Base-by-base conservation (phyloP, 2,797 vertebrate species). In the Lycodopsis pacificus region DNA sequence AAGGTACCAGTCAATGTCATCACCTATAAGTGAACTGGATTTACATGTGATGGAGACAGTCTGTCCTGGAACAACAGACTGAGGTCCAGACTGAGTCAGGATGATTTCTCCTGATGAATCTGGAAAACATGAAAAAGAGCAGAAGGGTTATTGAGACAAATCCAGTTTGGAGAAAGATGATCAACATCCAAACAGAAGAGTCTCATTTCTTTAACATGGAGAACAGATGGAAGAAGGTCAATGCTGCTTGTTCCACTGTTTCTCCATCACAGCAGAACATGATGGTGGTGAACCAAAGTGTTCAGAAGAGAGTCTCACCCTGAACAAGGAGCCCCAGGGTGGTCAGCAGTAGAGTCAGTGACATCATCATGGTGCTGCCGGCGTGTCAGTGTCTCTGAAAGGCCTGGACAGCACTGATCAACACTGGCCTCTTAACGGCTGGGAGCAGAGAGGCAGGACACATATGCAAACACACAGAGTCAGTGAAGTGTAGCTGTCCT, bases 301-400 rank as follows among this genome's bases (percentile, higher is more conserved):
- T 25, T 25, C 25, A 25, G 25, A 25, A 25, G 25, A 25, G 25
- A 25, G 25, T 25, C 25, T 25, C 25, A 25, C 25, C 25, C 25
- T 25, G 25, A 25, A 25, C 25, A 25, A 25, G 25, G 25, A 25
- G 25, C 25, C 25, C 25, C 25, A 25, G 25, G 25, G 25, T 25
- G 20, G 59, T 61, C 71, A 82, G 80, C 75, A 82, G 75, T 54
- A 74, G 66, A 77, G 32, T 32, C 32, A 32, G 32, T 32, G 32
- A 53, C 66, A 66, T 83, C 76, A 74, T 82, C 65, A 54, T 71
- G 61, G 54, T 81, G 56, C 48, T 81, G 69, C 40, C 34, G 56
- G 69, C 38, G 57, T 69, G 65, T 75, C 57, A 57, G 71, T 30
- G 54, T 27, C 27, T 17, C 25, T 57, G 27, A 53, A 53, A 57